Base-by-base conservation (phyloP, 23 tunicate species). In the Phallusia fumigata region DNA sequence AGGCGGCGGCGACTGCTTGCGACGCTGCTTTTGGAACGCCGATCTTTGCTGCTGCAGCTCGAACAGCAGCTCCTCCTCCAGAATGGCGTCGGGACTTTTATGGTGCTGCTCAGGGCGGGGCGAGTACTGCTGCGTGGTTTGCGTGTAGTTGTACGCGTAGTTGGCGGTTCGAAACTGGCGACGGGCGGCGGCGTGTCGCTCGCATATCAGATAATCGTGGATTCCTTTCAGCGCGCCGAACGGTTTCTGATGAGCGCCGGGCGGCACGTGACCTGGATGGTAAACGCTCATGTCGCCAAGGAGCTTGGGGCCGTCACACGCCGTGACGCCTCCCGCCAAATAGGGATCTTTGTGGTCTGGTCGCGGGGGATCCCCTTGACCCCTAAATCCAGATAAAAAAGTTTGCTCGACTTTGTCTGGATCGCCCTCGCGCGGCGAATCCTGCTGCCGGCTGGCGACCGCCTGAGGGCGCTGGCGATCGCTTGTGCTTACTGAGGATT, bases 301-400 rank as follows among this genome's bases (percentile, higher is more conserved):
- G 80, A 22, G 53, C 47, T 45, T 47, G 72, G 34, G 36, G 18
- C 35, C 49, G 78, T 65, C 85, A 32, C 26, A 76, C 26, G 52
- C 32, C 33, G 52, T 32, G 21, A 32, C 30, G 45, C 69, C 69
- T 13, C 28, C 32, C 69, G 36, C 73, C 83, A 53, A 36, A 36
- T 35, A 85, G 83, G 98, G 94, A 84, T 84, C 93, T 88, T 94
- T 89, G 30, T 80, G 73, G 74, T 83, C 85, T 83, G 79, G 81
- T 89, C 84, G 93, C 98, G 98, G 98, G 98, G 98, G 64, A 86
- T 81, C 98, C 98, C 98, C 35, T 33, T 33, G 77, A 89, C 98
- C 98, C 98, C 98, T 94, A 94, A 49, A 94, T 78, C 98, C 98
- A 94, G 82, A 94, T 94, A 94, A 94, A 94, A 94, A 94, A 94